Conservation (phyloP, 2,797 vertebrate species). For the Gobionotothen gibberifrons region DNA sequence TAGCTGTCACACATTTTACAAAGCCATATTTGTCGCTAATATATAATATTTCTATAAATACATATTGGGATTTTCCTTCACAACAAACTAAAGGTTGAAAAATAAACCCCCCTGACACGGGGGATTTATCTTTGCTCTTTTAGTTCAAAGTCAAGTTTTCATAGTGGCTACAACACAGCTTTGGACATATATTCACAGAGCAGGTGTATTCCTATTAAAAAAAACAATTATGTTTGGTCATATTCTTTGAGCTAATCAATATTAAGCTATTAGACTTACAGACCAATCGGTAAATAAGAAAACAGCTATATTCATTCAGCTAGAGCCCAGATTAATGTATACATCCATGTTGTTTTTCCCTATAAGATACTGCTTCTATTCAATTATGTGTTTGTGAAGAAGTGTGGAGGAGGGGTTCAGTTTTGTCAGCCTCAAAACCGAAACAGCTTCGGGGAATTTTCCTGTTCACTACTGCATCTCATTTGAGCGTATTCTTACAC, state of each 20-base stretch:
- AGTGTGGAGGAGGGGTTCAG: too few species aligned
- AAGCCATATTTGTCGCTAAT: background rate
- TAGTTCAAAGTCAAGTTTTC: constrained; percentile 15
- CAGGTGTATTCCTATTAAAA: background rate
- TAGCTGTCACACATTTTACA: background rate
- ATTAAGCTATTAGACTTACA: background rate
- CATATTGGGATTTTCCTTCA: background rate
- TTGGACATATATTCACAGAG: background rate
- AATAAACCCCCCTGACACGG: too few species aligned
- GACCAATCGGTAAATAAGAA: background rate
- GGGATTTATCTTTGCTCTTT: constrained; percentile 16
- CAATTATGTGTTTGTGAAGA: background rate
- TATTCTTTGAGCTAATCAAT: constrained; percentile 7
- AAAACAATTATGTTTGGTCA: constrained; percentile 7
- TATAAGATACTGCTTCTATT: constrained; percentile 8
- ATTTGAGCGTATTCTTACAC: constrained; percentile 51
- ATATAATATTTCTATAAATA: background rate
- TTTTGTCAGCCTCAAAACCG: background rate
- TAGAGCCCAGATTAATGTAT: background rate
- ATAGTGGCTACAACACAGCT: background rate
- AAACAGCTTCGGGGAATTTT: constrained; percentile 40
- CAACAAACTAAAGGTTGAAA: background rate
- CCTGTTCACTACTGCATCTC: constrained; percentile 32
- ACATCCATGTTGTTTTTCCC: constrained; percentile 4
- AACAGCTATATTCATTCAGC: background rate